Evolutionary conservation across 2,113 vertebrate genomes (phyloP).

Genomic region (Cygnus buccinator): DNA sequence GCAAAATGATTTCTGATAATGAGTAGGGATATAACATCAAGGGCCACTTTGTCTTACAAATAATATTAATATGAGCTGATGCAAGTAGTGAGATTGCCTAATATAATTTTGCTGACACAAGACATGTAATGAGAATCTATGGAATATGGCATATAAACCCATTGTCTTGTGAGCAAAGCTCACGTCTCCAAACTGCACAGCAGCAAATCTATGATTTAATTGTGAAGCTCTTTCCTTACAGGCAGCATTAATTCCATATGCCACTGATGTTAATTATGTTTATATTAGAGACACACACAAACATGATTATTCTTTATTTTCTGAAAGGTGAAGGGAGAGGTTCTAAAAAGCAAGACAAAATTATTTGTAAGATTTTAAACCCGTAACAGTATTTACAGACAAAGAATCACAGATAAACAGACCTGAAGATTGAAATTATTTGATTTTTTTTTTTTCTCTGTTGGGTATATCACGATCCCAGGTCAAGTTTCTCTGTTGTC

Average conservation of each 20-base stretch:
- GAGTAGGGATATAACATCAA: not conserved
- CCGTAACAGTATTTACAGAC: not conserved
- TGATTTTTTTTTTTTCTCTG: not conserved
- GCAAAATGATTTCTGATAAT: slow-evolving; percentile 46
- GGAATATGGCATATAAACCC: slow-evolving; percentile 40
- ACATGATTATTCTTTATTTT: not conserved
- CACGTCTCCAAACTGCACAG: slow-evolving; percentile 34
- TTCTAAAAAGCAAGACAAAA: not conserved
- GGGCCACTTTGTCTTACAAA: slow-evolving; percentile 19
- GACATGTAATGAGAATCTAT: slow-evolving; percentile 64
- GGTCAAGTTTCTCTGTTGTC: not conserved
- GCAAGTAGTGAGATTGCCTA: slow-evolving; percentile 58
- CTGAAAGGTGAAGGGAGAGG: not conserved
- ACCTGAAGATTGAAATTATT: not conserved
- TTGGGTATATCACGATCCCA: rapidly evolving
- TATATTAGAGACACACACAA: not conserved
- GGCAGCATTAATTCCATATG: slow-evolving; percentile 52
- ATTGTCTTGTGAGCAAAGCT: slow-evolving; percentile 59
- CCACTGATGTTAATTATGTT: slow-evolving; percentile 10
- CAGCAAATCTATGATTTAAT: slow-evolving; percentile 59
- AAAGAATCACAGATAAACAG: not conserved
- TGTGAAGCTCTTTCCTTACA: slow-evolving; percentile 64
- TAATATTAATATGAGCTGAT: slow-evolving; percentile 44
- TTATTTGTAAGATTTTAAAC: not conserved
- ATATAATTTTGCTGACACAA: slow-evolving; percentile 62